phyloP scores from a whole-genome alignment of 2,797 vertebrate genomes.

The Tamandua tetradactyla region DNA sequence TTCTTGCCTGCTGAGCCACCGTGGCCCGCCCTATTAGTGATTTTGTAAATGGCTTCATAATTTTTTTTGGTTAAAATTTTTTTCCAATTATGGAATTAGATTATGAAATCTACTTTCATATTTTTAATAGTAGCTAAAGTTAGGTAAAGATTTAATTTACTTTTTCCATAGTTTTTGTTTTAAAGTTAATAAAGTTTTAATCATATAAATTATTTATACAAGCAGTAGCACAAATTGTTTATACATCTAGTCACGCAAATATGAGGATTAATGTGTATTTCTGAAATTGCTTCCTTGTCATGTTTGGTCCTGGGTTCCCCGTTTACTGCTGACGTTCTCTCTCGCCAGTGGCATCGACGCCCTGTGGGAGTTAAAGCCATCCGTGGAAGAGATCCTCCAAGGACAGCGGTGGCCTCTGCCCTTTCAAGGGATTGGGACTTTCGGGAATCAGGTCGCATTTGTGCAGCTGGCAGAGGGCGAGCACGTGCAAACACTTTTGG shows the following conservation, averaged over 20 bases:
- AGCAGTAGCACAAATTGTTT: constrained; percentile 38
- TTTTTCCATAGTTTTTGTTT: constrained; percentile 27
- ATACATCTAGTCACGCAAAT: neutral
- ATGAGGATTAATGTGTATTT: constrained; percentile 29
- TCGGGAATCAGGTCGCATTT: constrained; percentile 95
- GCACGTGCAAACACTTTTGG: constrained; percentile 85
- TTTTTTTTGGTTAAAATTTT: constrained; percentile 45
- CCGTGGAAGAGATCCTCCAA: constrained; percentile 89
- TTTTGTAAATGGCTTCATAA: neutral
- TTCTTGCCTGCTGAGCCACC: too few relatives aligned
- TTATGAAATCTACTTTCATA: constrained; percentile 3
- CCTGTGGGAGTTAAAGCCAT: constrained; percentile 88
- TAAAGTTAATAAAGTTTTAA: constrained; percentile 49
- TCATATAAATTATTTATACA: constrained; percentile 30
- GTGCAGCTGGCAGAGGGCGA: constrained; percentile 89
- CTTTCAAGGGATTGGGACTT: constrained; percentile 93
- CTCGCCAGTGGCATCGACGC: constrained; percentile 88
- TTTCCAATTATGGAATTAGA: constrained; percentile 9
- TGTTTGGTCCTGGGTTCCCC: too few relatives aligned
- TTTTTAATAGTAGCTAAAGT: constrained; percentile 51
- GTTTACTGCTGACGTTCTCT: too few relatives aligned
- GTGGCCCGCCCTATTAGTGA: too few relatives aligned
- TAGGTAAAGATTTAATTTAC: constrained; percentile 48
- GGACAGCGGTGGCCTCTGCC: constrained; percentile 90
- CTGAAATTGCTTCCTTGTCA: constrained; percentile 32